These are phyloP conservation scores for Uromys caudimaculatus DNA, from an alignment of 2,797 vertebrate genomes.

Conservation along the genomic window DNA sequence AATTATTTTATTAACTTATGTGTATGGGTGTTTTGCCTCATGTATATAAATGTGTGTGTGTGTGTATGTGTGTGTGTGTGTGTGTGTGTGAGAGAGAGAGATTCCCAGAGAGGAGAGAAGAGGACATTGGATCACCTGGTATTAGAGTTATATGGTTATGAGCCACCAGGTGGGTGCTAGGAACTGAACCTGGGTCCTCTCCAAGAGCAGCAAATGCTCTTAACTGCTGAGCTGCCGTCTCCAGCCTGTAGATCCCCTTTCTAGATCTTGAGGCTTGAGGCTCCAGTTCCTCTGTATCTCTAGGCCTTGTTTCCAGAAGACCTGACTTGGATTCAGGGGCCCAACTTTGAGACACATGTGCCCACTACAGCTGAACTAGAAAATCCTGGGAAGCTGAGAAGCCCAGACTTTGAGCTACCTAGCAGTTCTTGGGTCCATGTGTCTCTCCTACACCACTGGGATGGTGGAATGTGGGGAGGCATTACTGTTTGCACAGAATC, in stretches of 20 bases:
- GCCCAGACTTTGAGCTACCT: background rate
- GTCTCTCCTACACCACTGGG: background rate
- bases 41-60: background rate
- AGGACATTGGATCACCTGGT: background rate
- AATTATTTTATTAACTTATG: background rate
- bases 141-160: background rate
- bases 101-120: background rate
- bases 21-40: too few relatives aligned
- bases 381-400: background rate
- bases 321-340: background rate
- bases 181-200: background rate
- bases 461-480: fast-evolving
- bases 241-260: background rate
- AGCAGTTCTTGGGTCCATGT: background rate
- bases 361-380: background rate
- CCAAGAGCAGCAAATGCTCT: background rate
- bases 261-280: background rate
- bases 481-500: background rate
- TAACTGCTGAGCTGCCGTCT: background rate
- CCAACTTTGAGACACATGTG: background rate
- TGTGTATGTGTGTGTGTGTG: background rate
- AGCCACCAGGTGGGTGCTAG: background rate
- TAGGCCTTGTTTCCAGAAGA: background rate
- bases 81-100: too few relatives aligned
- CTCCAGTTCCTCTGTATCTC: background rate